Conservation (phyloP, 2,113 vertebrate genomes). For the Cinclus mexicanus region DNA sequence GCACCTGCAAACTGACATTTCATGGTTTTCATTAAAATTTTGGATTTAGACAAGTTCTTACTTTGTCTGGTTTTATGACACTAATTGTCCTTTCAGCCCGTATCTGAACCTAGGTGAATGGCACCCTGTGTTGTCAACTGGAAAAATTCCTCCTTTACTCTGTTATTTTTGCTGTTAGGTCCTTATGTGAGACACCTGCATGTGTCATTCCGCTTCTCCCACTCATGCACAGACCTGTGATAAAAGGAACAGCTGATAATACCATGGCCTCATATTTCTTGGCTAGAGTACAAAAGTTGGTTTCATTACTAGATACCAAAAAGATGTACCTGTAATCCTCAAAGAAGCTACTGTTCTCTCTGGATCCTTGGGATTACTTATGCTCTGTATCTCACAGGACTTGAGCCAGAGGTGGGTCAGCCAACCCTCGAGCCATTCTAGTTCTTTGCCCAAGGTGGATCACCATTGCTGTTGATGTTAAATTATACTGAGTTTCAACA, state of each 20-base stretch:
- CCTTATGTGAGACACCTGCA: background rate
- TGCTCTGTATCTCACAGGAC: background rate
- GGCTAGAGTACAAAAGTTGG: background rate
- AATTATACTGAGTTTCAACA: background rate
- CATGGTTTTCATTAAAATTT: background rate
- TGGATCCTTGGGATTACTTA: background rate
- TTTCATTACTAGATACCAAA: background rate
- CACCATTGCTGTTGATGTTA: background rate
- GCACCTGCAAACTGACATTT: background rate
- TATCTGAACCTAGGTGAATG: background rate
- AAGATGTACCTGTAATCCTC: background rate
- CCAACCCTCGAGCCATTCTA: background rate
- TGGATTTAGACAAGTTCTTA: background rate
- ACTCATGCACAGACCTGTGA: background rate
- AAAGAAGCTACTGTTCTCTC: background rate
- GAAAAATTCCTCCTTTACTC: background rate
- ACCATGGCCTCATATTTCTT: background rate
- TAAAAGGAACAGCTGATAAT: background rate
- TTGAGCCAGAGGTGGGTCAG: background rate
- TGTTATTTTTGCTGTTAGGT: background rate
- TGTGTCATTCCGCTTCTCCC: background rate
- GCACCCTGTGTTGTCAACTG: background rate
- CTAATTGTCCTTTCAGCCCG: background rate
- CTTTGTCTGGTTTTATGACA: background rate
- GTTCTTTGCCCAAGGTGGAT: background rate